Base-by-base conservation (phyloP, 2,113 vertebrate species). In the Stegastes partitus region DNA sequence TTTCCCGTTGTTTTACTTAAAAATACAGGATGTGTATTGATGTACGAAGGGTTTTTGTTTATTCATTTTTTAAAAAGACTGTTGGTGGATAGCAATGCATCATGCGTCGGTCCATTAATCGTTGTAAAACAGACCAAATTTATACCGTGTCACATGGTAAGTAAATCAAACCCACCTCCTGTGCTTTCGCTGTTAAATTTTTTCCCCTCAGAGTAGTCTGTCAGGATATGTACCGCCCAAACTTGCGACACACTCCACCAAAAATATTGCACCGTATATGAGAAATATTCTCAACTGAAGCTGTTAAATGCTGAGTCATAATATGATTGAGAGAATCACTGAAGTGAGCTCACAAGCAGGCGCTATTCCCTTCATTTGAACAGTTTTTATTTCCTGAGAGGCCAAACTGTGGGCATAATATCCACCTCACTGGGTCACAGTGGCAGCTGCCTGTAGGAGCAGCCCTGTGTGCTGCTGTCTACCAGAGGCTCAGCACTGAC, bases 371-470 rank as follows among this genome's bases (percentile, higher is more conserved):
- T 15, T 57, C 34, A 25, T n/a, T 57, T 25, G 11, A 1, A 4
- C 1, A 18, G 16, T 11, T 62, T 15, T 11, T 11, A 12, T 47
- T 22, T 56, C 87, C 89, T 74, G 81, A 25, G 1, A 86, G 79
- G 2, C 47, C 0, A 0, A 0, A 7, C 19, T 25, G 16, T 1
- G 87, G 85, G 86, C n/a, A 5, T 0, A 47, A 0, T 0, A 0
- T 1, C 3, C 0, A 0, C 0, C 0, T 0, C 0, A 2, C 10
- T n/a, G 18, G 63, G 75, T 85, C 71, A 67, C 26, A 54, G 59
- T 50, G 75, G 75, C 73, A 75, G 82, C 72, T 83, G 89, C 83
- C 75, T 1, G 63, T 75, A 56, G 54, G 80, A 42, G 2, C 5
- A 4, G 54, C 57, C 51, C 21, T 15, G 3, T 44, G 47, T 55